A percentile compares a stretch with the other conserved stretches of the same genome.
Conservation (phyloP, 2,113 vertebrate genomes). For the Archocentrus centrarchus region DNA sequence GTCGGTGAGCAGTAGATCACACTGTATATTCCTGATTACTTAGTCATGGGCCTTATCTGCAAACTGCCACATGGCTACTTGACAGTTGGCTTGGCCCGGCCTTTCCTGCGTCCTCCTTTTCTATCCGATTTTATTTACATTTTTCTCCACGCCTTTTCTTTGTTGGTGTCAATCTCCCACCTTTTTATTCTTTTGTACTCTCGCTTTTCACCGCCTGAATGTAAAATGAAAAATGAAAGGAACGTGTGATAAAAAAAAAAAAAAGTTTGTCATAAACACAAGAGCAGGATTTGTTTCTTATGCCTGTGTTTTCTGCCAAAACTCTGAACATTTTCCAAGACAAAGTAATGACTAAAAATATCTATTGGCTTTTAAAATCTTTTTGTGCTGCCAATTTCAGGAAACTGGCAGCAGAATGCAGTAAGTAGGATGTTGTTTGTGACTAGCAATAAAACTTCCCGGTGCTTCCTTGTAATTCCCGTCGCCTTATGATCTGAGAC, state of each 20-base stretch:
- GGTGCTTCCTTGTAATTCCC: constrained; percentile 18
- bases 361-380: constrained; percentile 6
- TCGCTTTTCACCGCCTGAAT: neutral
- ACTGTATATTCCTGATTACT: constrained; percentile 70
- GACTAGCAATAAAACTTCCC: neutral
- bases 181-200: neutral
- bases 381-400: constrained; percentile 11
- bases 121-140: constrained; percentile 29
- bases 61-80: constrained; percentile 78
- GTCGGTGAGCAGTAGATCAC: constrained; percentile 52
- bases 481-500: constrained; percentile 3
- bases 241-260: constrained; percentile 32
- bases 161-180: constrained; percentile 10
- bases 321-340: constrained; percentile 6
- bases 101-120: constrained; percentile 34
- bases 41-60: constrained; percentile 77
- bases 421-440: constrained; percentile 8
- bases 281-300: constrained; percentile 3
- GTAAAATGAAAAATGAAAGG: constrained; percentile 31
- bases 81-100: constrained; percentile 43
- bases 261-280: constrained; percentile 18
- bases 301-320: constrained; percentile 18
- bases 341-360: constrained; percentile 13
- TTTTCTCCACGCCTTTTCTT: constrained; percentile 12
- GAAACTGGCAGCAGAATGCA: constrained; percentile 1